Evolutionary conservation across 2,113 vertebrate species (phyloP).

Genomic region (Polypterus senegalus): DNA sequence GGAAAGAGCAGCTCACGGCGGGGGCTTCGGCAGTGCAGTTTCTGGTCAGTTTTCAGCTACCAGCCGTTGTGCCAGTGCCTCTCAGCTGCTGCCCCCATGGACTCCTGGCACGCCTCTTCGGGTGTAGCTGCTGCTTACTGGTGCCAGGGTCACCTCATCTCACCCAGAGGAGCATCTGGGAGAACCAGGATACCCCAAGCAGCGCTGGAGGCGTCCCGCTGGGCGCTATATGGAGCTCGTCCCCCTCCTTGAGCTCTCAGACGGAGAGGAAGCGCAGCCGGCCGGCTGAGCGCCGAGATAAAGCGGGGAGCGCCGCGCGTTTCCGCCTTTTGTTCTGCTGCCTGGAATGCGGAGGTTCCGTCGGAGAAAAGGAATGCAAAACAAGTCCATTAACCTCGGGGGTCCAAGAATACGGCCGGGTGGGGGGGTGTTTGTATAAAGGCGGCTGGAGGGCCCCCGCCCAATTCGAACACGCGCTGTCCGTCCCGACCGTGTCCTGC

Average conservation of each 20-base stretch:
- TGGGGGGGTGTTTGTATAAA: too few species aligned
- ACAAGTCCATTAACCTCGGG: not conserved
- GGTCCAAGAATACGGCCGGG: too few species aligned
- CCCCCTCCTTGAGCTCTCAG: constrained; percentile 12
- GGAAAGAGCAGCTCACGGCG: too few species aligned
- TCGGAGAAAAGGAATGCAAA: constrained; percentile 28
- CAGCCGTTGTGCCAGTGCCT: too few species aligned
- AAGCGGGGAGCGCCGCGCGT: constrained; percentile 26
- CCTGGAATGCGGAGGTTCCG: constrained; percentile 34
- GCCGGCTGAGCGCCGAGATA: constrained; percentile 35
- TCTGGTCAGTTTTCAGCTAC: too few species aligned
- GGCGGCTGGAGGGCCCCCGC: too few species aligned
- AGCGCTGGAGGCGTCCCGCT: not conserved
- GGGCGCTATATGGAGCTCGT: not conserved
- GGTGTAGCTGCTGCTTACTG: not conserved
- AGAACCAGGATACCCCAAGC: not conserved
- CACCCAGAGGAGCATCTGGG: not conserved
- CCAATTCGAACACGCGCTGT: too few species aligned
- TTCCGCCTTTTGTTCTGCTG: constrained; percentile 51
- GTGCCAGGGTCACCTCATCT: not conserved
- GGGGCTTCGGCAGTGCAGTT: too few species aligned
- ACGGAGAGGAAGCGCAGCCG: constrained; percentile 31
- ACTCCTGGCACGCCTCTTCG: not conserved
- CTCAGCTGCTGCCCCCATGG: too few species aligned
- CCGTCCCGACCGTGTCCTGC: too few species aligned